Evolutionary conservation across 2,797 vertebrate species (phyloP).

Genomic region (Poecilia picta): DNA sequence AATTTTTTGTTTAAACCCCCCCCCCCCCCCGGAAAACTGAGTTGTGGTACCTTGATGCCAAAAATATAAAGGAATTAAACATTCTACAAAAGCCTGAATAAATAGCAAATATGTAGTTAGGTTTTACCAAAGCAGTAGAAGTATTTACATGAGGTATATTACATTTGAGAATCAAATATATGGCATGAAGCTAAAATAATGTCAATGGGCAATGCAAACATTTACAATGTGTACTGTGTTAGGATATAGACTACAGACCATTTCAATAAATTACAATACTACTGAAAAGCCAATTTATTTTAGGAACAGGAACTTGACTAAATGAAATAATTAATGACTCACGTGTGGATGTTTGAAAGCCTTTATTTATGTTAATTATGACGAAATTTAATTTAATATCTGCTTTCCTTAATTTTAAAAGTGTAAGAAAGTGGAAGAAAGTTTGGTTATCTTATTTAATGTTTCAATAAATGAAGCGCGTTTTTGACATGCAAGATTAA

Average conservation of each 20-base stretch:
- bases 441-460: neutral
- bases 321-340: too few species aligned
- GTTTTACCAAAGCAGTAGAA: neutral
- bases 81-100: neutral
- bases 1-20: too few species aligned
- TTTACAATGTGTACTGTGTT: neutral
- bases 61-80: neutral
- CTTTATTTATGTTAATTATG: too few species aligned
- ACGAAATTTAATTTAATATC: too few species aligned
- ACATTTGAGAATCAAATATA: neutral
- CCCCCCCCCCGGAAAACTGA: too few species aligned
- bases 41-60: neutral
- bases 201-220: neutral
- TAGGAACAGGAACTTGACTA: too few species aligned
- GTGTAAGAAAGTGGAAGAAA: neutral
- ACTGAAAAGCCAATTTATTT: too few species aligned
- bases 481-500: neutral
- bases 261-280: too few species aligned
- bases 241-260: too few species aligned
- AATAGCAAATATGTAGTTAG: neutral
- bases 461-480: neutral
- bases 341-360: too few species aligned
- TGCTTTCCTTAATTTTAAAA: neutral
- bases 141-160: neutral
- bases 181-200: neutral